These are phyloP conservation scores for Chionodraco myersi DNA, from an alignment of 2,113 vertebrate species.

Conservation along the genomic window DNA sequence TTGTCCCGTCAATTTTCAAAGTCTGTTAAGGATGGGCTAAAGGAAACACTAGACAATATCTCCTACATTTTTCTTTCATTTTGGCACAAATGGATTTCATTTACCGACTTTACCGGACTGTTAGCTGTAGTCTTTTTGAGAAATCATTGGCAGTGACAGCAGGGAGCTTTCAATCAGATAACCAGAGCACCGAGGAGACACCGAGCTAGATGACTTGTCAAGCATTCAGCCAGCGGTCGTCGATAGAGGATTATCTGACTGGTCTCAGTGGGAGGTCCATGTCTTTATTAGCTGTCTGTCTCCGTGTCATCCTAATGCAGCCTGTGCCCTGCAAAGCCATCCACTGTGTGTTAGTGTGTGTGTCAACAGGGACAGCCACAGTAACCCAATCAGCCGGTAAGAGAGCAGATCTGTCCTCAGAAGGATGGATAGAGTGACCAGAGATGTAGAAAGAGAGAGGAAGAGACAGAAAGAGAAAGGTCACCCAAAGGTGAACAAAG, in stretches of 20 bases:
- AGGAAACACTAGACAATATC: too few relatives aligned
- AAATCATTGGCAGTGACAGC: not conserved
- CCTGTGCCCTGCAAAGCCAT: slow-evolving; percentile 52
- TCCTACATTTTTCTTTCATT: too few relatives aligned
- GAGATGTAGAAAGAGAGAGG: slow-evolving; percentile 6
- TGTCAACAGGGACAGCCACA: slow-evolving; percentile 40
- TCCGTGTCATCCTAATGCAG: slow-evolving; percentile 56
- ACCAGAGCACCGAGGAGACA: not conserved
- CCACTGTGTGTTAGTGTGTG: slow-evolving; percentile 22
- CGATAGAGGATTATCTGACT: slow-evolving; percentile 51
- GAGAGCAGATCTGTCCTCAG: slow-evolving; percentile 60
- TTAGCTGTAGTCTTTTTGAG: not conserved
- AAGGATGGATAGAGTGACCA: slow-evolving; percentile 21
- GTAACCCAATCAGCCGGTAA: slow-evolving; percentile 69
- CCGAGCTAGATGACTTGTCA: not conserved
- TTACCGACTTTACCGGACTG: too few relatives aligned
- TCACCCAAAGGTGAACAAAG: slow-evolving; percentile 47
- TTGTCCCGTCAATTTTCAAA: too few relatives aligned
- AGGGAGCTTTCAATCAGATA: not conserved
- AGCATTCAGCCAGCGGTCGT: slow-evolving; percentile 13
- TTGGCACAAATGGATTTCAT: too few relatives aligned
- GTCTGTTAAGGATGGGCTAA: too few relatives aligned
- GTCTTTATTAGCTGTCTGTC: slow-evolving; percentile 62
- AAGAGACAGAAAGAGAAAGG: slow-evolving; percentile 35
- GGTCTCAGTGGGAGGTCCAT: slow-evolving; percentile 37